Evolutionary conservation across 35 echinoderm and acorn worm species (phyloP), one percentile per base, ranked within the genome.

Genomic region (Amphiura filiformis): DNA sequence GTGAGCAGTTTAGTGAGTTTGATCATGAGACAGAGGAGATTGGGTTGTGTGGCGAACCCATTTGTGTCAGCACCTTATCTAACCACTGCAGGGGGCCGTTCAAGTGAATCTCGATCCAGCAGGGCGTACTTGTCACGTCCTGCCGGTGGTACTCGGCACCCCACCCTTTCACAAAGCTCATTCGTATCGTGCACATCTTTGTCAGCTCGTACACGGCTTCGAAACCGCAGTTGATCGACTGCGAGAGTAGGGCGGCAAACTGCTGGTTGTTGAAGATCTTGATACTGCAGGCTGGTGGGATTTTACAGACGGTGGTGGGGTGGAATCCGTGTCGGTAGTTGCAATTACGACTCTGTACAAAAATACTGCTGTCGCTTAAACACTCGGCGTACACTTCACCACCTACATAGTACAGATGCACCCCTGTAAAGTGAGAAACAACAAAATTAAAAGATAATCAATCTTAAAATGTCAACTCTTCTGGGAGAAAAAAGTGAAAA

Each of bases 221-320:
- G 70, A 99, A 99, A 39, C 96, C 96, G 34, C 94, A 93, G 96
- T 99, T 99, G 90, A 99, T 93, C 0, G 93, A 99, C 90, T 99
- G 96, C 5, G 96, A 99, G 30, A 99, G 90, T n/a, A 99, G 96
- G 36, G 93, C 96, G 31, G 96, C 96, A 90, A 99, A 99, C 47
- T 99, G 93, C 77, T 99, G 96, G 77, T 99, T 99, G 96, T 99
- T 99, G 93, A 99, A 99, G 56, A 99, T 99, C 85, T 99, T 99
- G 31, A 99, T 87, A 44, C 91, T 94, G 89, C 96, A 99, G 33
- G 93, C 96, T 0, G 96, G 96, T 26, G 96, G 96, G 83, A 99
- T 99, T 86, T 99, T 99, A 76, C 96, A 99, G 22, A 99, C 96
- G 23, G 96, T 99, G 78, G 96, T 99, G 37, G 96, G 96, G 81